Percentiles rank a stretch among this genome's conserved stretches.
These are phyloP conservation scores for Melierax canorus DNA, from an alignment of 2,113 vertebrate genomes.

Conservation along the genomic window DNA sequence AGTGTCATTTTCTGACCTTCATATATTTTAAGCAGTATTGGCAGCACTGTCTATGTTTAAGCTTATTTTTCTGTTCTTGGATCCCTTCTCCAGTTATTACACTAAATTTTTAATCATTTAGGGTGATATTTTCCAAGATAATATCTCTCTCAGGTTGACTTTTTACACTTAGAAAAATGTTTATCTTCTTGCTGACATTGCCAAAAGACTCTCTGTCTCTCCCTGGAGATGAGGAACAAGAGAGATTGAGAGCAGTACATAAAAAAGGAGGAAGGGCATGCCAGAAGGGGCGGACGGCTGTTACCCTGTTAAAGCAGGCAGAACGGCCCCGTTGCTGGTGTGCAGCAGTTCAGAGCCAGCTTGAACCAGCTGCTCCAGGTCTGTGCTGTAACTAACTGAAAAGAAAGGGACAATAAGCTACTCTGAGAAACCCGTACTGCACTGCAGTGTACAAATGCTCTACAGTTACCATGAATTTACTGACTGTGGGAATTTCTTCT, in stretches of 20 bases:
- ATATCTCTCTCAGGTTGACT: not conserved
- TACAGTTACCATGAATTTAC: not conserved
- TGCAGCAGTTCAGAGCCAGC: not conserved
- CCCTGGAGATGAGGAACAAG: not conserved
- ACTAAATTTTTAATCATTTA: not conserved
- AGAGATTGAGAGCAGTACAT: not conserved
- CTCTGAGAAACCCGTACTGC: not conserved
- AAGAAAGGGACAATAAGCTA: not conserved
- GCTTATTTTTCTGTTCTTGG: not conserved
- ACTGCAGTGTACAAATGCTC: not conserved
- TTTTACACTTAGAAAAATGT: not conserved
- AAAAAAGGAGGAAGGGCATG: not conserved
- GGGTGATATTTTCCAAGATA: not conserved
- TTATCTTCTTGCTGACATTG: not conserved
- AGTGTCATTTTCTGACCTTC: not conserved
- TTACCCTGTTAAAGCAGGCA: not conserved
- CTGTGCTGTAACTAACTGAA: not conserved
- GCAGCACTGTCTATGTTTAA: not conserved
- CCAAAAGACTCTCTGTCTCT: not conserved
- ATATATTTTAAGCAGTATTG: not conserved
- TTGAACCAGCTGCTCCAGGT: slow-evolving; percentile 28
- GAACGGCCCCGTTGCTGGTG: not conserved
- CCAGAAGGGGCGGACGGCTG: not conserved
- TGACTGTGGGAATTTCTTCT: not conserved
- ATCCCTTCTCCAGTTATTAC: not conserved